A percentile compares a stretch with the other conserved stretches of the same genome.
Conservation (phyloP, 2,113 vertebrate genomes). For the Indicator maculatus region DNA sequence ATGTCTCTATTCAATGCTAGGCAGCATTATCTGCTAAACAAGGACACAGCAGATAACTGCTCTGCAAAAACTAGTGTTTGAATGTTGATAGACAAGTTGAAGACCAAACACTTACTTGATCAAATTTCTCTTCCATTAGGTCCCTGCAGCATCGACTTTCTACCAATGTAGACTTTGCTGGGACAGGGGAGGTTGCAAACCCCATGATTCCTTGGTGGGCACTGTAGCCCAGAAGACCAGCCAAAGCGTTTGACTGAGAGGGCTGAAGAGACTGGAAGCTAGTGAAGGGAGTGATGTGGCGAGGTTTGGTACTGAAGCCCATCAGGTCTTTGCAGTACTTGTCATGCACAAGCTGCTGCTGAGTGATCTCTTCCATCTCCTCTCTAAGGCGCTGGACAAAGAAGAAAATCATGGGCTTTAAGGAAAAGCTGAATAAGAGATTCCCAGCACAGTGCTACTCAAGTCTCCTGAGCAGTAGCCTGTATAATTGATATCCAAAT, state of each 20-base stretch:
- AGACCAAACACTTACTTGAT: conserved; percentile 80
- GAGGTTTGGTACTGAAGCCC: conserved; percentile 94
- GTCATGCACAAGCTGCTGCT: conserved; percentile 97
- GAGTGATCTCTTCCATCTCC: conserved; percentile 99
- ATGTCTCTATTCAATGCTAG: not conserved
- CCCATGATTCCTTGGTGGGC: conserved; percentile 91
- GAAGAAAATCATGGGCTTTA: not conserved
- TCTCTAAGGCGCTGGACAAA: conserved; percentile 89
- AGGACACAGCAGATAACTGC: not conserved
- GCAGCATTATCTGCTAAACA: not conserved
- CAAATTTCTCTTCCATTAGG: conserved; percentile 96
- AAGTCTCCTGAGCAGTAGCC: not conserved
- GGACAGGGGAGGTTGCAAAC: conserved; percentile 86
- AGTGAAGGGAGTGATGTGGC: conserved; percentile 96
- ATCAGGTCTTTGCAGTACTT: conserved; percentile 97
- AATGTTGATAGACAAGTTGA: not conserved
- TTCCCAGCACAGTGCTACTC: not conserved
- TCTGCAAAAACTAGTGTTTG: not conserved
- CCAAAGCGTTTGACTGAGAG: conserved; percentile 92
- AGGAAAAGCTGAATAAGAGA: not conserved
- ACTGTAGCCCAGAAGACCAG: conserved; percentile 93
- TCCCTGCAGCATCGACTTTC: conserved; percentile 97
- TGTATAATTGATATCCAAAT: not conserved
- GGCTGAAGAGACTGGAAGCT: conserved; percentile 97
- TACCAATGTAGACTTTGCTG: conserved; percentile 89